A percentile compares a stretch with the other conserved stretches of the same genome.
These are phyloP conservation scores for Stenolophus ochropezus DNA, from an alignment of 2,888 invertebrate genomes.

Conservation along the genomic window DNA sequence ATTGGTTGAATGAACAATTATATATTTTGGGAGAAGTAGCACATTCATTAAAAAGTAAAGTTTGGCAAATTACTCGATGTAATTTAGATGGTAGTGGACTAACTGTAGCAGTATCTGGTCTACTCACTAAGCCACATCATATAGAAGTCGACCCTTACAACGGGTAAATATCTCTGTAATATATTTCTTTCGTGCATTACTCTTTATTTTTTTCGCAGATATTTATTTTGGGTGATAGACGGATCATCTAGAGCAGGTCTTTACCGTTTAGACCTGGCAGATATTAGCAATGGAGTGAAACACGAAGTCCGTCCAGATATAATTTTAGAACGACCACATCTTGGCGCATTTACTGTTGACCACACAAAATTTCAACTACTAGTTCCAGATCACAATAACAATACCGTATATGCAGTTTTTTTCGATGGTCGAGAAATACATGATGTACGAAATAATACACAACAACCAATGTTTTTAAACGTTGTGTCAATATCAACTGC, in stretches of 20 bases:
- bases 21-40: constrained; percentile 87
- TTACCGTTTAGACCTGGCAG: constrained; percentile 85
- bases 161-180: constrained; percentile 79
- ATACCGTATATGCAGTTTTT: constrained; percentile 87
- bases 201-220: constrained; percentile 76
- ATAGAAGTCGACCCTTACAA: constrained; percentile 95
- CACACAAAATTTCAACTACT: constrained; percentile 87
- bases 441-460: constrained; percentile 84
- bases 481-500: constrained; percentile 86
- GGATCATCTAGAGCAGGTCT: constrained; percentile 79
- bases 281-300: constrained; percentile 84
- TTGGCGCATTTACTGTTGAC: constrained; percentile 90
- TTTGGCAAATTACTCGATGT: constrained; percentile 86
- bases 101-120: constrained; percentile 82
- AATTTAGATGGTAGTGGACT: constrained; percentile 83
- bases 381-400: constrained; percentile 83
- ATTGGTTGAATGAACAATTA: constrained; percentile 91
- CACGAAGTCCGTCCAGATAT: constrained; percentile 81
- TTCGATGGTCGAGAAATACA: constrained; percentile 87
- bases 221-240: constrained; percentile 85
- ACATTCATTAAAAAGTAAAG: constrained; percentile 72
- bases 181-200: no score
- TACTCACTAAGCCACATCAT: constrained; percentile 83
- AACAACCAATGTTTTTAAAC: constrained; percentile 83
- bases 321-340: constrained; percentile 79